Evolutionary conservation across 1,140 invertebrate species (phyloP).

Genomic region (Drosophila prosaltans): DNA sequence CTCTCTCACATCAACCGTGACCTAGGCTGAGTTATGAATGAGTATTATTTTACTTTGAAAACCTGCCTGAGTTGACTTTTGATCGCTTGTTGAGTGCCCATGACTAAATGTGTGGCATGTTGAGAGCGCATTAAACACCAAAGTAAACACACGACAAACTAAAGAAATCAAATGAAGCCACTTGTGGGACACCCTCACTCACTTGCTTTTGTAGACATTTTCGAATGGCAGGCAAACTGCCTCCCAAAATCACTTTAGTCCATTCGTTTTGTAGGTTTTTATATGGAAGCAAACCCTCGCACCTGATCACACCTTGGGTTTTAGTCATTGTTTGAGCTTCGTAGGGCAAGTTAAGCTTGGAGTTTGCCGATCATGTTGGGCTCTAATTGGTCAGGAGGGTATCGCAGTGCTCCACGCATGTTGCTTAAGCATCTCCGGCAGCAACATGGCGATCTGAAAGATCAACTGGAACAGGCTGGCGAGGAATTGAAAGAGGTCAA

Average conservation of each 20-base stretch:
- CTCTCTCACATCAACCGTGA: neutral
- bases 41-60: neutral
- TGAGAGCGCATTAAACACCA: conserved; percentile 21
- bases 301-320: conserved; percentile 1
- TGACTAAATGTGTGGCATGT: conserved; percentile 41
- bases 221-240: neutral
- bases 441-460: conserved; percentile 47
- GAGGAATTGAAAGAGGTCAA: conserved; percentile 65
- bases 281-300: conserved; percentile 22
- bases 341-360: conserved; percentile 25
- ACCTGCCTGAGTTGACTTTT: conserved; percentile 6
- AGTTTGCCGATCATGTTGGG: conserved; percentile 49
- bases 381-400: conserved; percentile 44
- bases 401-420: conserved; percentile 57
- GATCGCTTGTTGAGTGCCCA: conserved; percentile 20
- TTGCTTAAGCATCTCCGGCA: conserved; percentile 66
- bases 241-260: conserved; percentile 20
- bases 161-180: neutral
- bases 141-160: conserved; percentile 30
- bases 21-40: neutral
- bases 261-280: neutral
- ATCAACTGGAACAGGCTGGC: conserved; percentile 65
- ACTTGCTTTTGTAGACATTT: neutral
- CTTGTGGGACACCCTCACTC: neutral
- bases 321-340: conserved; percentile 40